These are phyloP conservation scores for Donacobius atricapilla DNA, from an alignment of 2,113 vertebrate species.

Conservation along the genomic window DNA sequence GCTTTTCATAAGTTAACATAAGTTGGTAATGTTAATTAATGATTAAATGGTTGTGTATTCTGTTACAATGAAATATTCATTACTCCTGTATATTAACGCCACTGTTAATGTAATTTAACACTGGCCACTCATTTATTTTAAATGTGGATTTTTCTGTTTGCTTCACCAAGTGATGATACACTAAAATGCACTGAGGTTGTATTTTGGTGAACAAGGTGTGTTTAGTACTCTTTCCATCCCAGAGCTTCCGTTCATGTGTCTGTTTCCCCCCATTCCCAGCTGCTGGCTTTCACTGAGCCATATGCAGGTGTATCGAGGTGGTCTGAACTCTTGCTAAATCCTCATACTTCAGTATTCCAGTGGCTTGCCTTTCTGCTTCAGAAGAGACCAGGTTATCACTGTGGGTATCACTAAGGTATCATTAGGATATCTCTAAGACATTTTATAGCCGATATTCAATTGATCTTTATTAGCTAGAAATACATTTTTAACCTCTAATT, in stretches of 20 bases:
- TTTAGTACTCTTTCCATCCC: background rate
- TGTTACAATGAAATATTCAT: background rate
- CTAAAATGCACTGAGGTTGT: background rate
- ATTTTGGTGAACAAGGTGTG: background rate
- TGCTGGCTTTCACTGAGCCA: background rate
- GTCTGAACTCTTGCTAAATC: background rate
- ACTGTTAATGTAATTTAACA: background rate
- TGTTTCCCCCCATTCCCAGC: background rate
- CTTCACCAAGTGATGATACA: background rate
- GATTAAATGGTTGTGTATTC: background rate
- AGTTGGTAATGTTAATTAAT: background rate
- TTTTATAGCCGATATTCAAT: background rate
- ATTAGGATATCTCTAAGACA: background rate
- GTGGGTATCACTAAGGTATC: background rate
- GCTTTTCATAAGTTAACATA: background rate
- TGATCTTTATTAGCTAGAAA: background rate
- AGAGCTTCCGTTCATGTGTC: background rate
- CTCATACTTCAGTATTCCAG: background rate
- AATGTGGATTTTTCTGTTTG: background rate
- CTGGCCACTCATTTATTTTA: background rate
- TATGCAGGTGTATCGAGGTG: rapidly evolving
- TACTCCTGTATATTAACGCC: background rate
- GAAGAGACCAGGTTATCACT: background rate
- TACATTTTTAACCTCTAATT: background rate
- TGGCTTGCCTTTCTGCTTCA: background rate